Evolutionary conservation across 2,888 invertebrate genomes (phyloP).

Genomic region (Sarcophaga carnaria): DNA sequence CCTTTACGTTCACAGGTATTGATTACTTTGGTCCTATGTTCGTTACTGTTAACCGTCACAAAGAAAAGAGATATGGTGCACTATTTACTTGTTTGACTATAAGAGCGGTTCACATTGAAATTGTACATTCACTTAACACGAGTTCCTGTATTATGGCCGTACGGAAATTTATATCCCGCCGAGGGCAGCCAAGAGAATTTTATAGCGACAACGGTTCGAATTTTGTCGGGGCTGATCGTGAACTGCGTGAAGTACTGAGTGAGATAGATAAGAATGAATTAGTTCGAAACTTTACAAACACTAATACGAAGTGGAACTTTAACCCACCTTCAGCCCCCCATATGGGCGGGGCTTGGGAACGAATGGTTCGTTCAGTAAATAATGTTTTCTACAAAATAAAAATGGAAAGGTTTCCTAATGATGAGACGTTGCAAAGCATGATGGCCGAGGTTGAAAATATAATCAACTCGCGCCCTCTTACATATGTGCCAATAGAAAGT

Average conservation of each 20-base stretch:
- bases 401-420: constrained; percentile 6
- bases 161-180: constrained; percentile 56
- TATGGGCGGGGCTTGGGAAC: constrained; percentile 39
- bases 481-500: constrained; percentile 48
- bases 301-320: no score
- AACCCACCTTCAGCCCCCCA: constrained; percentile 25
- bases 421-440: constrained; percentile 20
- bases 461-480: constrained; percentile 9
- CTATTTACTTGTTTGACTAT: constrained; percentile 38
- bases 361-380: constrained; percentile 58
- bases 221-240: neutral
- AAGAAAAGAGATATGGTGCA: constrained; percentile 38
- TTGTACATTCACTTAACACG: constrained; percentile 51
- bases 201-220: constrained; percentile 67
- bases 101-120: constrained; percentile 43
- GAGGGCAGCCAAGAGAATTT: constrained; percentile 57
- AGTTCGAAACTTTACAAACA: no score
- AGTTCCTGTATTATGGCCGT: constrained; percentile 65
- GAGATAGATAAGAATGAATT: constrained; percentile 26
- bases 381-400: constrained; percentile 5
- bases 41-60: constrained; percentile 36
- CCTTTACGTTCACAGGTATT: constrained; percentile 35
- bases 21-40: constrained; percentile 39
- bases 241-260: constrained; percentile 60
- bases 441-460: neutral